These are phyloP conservation scores for Clupea harengus DNA, from an alignment of 2,113 vertebrate genomes.

Conservation along the genomic window DNA sequence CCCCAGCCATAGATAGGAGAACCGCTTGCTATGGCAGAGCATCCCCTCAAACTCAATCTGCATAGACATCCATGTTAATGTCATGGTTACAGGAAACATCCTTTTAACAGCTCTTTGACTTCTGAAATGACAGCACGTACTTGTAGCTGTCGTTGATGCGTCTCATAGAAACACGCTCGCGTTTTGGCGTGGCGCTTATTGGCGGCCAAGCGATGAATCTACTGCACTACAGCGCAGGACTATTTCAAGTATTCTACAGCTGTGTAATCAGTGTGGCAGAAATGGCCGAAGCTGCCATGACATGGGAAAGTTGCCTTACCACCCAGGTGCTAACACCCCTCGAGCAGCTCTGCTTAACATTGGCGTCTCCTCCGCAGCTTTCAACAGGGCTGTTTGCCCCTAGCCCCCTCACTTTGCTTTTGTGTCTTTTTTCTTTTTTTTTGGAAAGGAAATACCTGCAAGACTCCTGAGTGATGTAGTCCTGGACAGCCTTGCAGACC, in stretches of 20 bases:
- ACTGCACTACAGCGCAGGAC: constrained; percentile 19
- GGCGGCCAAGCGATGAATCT: constrained; percentile 32
- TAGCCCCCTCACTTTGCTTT: not conserved
- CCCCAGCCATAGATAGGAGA: not conserved
- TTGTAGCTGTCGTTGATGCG: constrained; percentile 43
- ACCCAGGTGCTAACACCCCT: constrained; percentile 51
- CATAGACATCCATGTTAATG: constrained; percentile 33
- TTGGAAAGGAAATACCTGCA: not conserved
- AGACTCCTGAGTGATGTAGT: not conserved
- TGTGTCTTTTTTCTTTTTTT: not conserved
- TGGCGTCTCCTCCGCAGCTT: constrained; percentile 43
- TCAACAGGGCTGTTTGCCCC: constrained; percentile 39
- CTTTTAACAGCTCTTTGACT: constrained; percentile 34
- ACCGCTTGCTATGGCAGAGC: not conserved
- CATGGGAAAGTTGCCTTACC: constrained; percentile 52
- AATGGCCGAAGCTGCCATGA: constrained; percentile 43
- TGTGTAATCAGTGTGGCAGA: constrained; percentile 47
- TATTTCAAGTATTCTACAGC: constrained; percentile 50
- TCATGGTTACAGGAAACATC: constrained; percentile 21
- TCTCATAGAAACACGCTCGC: constrained; percentile 10
- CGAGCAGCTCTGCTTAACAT: constrained; percentile 44
- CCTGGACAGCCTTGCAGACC: not conserved
- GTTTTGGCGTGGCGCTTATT: constrained; percentile 19
- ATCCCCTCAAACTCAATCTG: constrained; percentile 17
- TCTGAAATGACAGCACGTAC: constrained; percentile 34